A percentile compares a stretch with the other conserved stretches of the same genome.
Evolutionary conservation across 2,888 invertebrate genomes (phyloP).

Genomic region (Mamestra brassicae): DNA sequence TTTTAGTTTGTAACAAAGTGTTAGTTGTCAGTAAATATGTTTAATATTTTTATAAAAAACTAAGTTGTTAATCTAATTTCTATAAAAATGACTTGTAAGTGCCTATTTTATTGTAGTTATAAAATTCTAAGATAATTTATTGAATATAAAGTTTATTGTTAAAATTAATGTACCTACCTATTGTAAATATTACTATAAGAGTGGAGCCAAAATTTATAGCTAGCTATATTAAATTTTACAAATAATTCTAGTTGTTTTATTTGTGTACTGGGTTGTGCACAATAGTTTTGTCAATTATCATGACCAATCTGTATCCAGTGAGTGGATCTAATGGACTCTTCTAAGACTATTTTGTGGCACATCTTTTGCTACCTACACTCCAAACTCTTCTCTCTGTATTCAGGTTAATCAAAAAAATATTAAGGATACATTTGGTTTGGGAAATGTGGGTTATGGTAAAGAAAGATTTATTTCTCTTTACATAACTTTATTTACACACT

Average conservation of each 20-base stretch:
- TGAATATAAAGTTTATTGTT: constrained; percentile 58
- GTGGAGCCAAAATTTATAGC: constrained; percentile 73
- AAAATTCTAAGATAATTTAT: constrained; percentile 65
- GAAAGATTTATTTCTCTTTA: constrained; percentile 6
- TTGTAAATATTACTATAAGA: constrained; percentile 72
- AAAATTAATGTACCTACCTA: constrained; percentile 50
- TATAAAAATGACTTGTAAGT: constrained; percentile 56
- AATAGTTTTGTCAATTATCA: neutral
- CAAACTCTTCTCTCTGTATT: neutral
- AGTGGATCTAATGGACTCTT: no score
- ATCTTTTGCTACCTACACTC: neutral
- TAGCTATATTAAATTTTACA: constrained; percentile 54
- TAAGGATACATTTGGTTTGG: neutral
- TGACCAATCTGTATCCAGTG: no score
- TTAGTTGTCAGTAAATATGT: constrained; percentile 49
- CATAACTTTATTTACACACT: constrained; percentile 52
- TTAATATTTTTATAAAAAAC: constrained; percentile 30
- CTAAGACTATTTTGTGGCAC: no score
- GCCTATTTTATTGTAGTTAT: constrained; percentile 61
- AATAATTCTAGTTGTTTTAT: constrained; percentile 33
- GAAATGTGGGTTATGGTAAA: neutral
- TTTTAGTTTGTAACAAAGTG: constrained; percentile 36
- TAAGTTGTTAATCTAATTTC: constrained; percentile 56
- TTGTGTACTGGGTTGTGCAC: neutral
- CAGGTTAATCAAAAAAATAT: neutral